Base-by-base conservation (phyloP, 2,113 vertebrate genomes). In the Tautogolabrus adspersus region DNA sequence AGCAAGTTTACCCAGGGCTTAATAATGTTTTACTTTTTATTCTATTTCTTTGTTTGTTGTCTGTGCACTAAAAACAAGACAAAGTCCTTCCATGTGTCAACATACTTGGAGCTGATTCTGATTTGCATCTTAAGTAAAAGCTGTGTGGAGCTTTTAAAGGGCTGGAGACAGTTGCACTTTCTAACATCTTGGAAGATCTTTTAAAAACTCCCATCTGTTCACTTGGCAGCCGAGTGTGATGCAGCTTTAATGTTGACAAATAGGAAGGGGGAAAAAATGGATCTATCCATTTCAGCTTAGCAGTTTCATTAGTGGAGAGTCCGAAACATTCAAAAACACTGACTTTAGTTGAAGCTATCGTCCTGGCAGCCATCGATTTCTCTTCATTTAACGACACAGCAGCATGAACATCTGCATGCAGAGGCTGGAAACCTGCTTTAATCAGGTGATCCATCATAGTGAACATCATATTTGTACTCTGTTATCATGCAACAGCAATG, bases 381-480 rank as follows among this genome's bases (percentile, higher is more conserved):
- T 23, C 9, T 22, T 21, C 21, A n/a, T 52, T 77, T 51, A 52
- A 37, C n/a, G 26, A 11, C 16, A 49, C 61, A 57, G 60, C 12
- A 6, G 3, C 40, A 16, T 22, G 7, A 51, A 16, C 49, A 57
- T 12, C 34, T 60, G 6, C 34, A 22, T 64, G 56, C 37, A 49
- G 34, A n/a, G 19, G 44, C 34, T 55, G 7, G 23, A 30, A 66
- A 72, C 61, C 54, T 19, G 18, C 21, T 59, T 10, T 44, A 40
- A 66, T 75, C 59, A 57, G 66, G 37, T 57, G n/a, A 84, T 82
- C 59, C 1, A 75, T 84, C 78, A 72, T 75, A 51, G 51, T 46
- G 46, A 87, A 47, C 66, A 61, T 65, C 46, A 19, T 38, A 52
- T 26, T 51, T 49, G 37, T 9, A 21, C 42, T 66, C 64, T 55